Base-by-base conservation (phyloP, 1,140 invertebrate species). In the Coboldia fuscipes region DNA sequence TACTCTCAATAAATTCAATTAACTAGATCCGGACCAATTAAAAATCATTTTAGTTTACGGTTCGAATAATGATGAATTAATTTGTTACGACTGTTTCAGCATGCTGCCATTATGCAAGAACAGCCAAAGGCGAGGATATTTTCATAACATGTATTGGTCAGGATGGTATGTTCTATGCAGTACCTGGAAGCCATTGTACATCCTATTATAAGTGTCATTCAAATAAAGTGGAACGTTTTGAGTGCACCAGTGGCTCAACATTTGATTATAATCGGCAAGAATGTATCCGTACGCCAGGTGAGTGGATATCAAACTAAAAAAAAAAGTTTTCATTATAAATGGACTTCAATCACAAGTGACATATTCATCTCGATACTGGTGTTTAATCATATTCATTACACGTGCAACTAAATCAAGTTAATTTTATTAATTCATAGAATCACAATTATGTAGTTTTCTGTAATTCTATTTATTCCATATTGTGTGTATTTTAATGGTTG, bases 261-360 rank as follows among this genome's bases (percentile, higher is more conserved):
- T 54, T 49, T 39, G 42, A 51, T 39, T 42, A 37, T 18, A 36
- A 42, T 14, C 42, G 37, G 13, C 42, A 52, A 39, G 40, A 41
- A 8, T 42, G 43, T 39, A 37, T 35, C 3, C 18, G 37, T 8
- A 33, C 35, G 7, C 32, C 42, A 31, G 37, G 35, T 38, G 21
- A 30, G 27, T 30, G 16, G 16, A 35, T 9, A 28, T 34, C 12
- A 12, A n/a, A 9, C 10, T 35, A 7, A 12, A 23, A 14, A 13
- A 21, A 4, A 4, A 5, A 36, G 33, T 32, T 17, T 8, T 7
- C 9, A 36, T 15, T 16, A 32, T 18, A 10, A n/a, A 15, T n/a
- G 16, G 21, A 15, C 15, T 19, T 19, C 12, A 30, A 33, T 27
- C 8, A 35, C 20, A 19, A n/a, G n/a, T n/a, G n/a, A n/a, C n/a